Evolutionary conservation across 2,888 invertebrate species (phyloP), one percentile per base, ranked within the genome.

Genomic region (Phengaris arion): DNA sequence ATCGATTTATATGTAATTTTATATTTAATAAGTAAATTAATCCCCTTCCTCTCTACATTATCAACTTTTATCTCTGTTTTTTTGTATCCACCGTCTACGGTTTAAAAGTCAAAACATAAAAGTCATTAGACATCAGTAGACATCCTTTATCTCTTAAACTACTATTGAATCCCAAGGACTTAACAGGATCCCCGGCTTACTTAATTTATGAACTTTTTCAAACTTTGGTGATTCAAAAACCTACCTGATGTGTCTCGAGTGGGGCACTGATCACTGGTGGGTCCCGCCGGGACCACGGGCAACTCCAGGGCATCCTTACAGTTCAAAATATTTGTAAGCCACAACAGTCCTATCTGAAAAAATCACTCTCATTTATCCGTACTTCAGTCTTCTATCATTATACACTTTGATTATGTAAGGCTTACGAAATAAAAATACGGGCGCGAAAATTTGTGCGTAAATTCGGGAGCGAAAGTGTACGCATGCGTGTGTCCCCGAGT

Each of bases 261-360:
- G 91, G 88, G 77, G 86, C 86, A 80, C 87, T 90, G 83, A 89
- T 87, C 82, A 83, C 85, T 59, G 85, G 83, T 79, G 88, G 86
- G 75, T 85, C 85, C 84, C 86, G 89, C 75, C 87, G 89, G 78
- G 93, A 92, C 93, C 93, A 93, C 82, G 92, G 92, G 79, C 93
- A 93, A 78, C 82, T 89, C 92, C 92, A 92, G 81, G 92, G 90
- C 93, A 92, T 92, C 70, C 77, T 82, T 75, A 74, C 78, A 77
- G 77, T 76, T 75, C 77, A 81, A 83, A 80, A 82, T 82, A 59
- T 15, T 9, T 22, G 22, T 22, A n/a, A n/a, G 6, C 35, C 64
- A 64, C 59, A 64, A 22, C 2, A 22, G 59, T 64, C 59, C 22
- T 9, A 9, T 35, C 35, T 35, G 35, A 35, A 35, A 22, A 64